Conservation (phyloP, 2,797 vertebrate genomes). For the Buphagus erythrorhynchus region DNA sequence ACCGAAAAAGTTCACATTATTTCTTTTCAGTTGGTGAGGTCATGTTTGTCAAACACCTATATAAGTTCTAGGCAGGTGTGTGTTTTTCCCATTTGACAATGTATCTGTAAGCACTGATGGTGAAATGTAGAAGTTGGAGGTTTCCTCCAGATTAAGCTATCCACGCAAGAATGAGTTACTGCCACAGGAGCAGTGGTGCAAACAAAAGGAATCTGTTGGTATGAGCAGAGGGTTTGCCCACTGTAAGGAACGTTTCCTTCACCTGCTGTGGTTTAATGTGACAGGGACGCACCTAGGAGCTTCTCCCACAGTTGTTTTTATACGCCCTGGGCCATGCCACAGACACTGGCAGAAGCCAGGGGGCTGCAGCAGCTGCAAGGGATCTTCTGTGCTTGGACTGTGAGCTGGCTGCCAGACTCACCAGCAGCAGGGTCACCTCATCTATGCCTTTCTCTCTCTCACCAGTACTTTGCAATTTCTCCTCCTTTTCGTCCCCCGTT, state of each 20-base stretch:
- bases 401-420: background rate
- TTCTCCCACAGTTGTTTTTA: background rate
- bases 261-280: background rate
- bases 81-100: fast-evolving
- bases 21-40: background rate
- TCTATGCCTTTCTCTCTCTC: background rate
- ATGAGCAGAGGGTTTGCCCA: background rate
- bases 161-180: background rate
- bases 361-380: background rate
- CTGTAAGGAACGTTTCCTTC: background rate
- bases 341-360: background rate
- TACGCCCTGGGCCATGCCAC: fast-evolving
- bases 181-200: background rate
- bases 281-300: background rate
- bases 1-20: background rate
- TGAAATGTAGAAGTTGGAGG: background rate
- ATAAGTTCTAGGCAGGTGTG: background rate
- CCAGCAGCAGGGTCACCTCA: background rate
- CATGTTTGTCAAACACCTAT: background rate
- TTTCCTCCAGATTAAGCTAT: background rate
- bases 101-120: background rate
- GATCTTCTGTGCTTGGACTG: background rate
- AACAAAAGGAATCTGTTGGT: background rate
- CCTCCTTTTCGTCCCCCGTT: background rate
- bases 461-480: background rate